Conservation (phyloP, 2,888 invertebrate species). For the Crepidodera aurea region DNA sequence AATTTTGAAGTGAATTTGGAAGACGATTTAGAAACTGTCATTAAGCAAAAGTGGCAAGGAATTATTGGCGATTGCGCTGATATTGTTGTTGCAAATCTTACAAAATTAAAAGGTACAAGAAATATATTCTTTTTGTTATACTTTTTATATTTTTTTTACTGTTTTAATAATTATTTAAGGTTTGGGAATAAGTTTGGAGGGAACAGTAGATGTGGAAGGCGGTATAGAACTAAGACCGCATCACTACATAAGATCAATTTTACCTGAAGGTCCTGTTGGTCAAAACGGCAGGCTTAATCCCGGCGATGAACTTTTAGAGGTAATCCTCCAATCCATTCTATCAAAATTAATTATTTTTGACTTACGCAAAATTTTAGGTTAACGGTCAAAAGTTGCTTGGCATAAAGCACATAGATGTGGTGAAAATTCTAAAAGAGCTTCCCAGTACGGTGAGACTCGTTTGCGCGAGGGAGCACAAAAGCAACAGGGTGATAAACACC, state of each 20-base stretch:
- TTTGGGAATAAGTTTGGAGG: conserved; percentile 96
- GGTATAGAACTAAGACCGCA: conserved; percentile 97
- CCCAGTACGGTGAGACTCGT: conserved; percentile 91
- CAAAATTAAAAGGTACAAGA: conserved; percentile 77
- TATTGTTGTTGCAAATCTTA: conserved; percentile 91
- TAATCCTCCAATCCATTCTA: conserved; percentile 58
- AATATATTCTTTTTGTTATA: no score
- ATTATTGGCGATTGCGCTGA: conserved; percentile 83
- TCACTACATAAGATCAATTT: conserved; percentile 96
- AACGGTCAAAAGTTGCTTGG: conserved; percentile 93
- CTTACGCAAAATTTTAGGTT: conserved; percentile 73
- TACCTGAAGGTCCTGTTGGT: conserved; percentile 96
- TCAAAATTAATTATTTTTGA: neutral
- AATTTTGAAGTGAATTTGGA: conserved; percentile 61
- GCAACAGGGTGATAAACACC: conserved; percentile 75
- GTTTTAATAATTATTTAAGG: conserved; percentile 35
- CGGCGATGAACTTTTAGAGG: conserved; percentile 96
- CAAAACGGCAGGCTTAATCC: conserved; percentile 87
- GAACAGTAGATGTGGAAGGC: conserved; percentile 95
- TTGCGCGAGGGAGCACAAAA: conserved; percentile 77
- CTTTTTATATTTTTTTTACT: no score
- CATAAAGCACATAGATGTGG: conserved; percentile 95
- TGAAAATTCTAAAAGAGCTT: conserved; percentile 91
- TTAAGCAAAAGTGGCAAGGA: conserved; percentile 80
- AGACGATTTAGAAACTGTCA: conserved; percentile 67